Conservation (phyloP, 2,113 vertebrate species). For the Aramus guarauna region DNA sequence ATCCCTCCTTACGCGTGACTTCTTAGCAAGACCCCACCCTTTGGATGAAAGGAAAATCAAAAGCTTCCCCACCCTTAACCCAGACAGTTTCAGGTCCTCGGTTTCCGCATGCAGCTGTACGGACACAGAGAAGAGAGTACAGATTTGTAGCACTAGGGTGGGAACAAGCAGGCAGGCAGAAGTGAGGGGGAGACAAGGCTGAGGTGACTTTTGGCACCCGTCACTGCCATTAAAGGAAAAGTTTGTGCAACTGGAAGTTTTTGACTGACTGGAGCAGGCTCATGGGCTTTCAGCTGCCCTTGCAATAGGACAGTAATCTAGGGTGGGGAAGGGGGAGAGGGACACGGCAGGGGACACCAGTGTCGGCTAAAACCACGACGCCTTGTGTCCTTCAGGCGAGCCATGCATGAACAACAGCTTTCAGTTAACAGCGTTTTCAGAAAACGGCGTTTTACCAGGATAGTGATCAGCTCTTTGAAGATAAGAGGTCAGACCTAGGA, state of each 20-base stretch:
- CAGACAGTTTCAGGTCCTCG: not conserved
- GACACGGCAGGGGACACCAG: not conserved
- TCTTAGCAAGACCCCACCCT: not conserved
- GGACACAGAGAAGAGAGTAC: not conserved
- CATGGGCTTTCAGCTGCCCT: not conserved
- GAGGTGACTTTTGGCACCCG: not conserved
- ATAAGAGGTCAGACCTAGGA: not conserved
- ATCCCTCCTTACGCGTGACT: not conserved
- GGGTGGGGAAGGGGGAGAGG: not conserved
- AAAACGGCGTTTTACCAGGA: not conserved
- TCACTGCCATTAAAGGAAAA: not conserved
- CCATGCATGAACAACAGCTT: rapidly evolving
- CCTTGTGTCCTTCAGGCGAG: not conserved
- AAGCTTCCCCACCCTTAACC: not conserved
- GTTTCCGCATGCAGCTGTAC: not conserved
- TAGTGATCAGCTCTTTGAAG: not conserved
- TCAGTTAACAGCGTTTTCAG: not conserved
- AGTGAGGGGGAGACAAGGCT: not conserved
- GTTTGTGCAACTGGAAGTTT: not conserved
- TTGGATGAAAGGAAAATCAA: not conserved
- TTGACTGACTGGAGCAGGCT: not conserved
- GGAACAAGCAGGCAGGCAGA: not conserved
- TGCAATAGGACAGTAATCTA: not conserved
- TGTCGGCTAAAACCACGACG: not conserved
- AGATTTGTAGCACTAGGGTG: not conserved